These are phyloP conservation scores for Mystacides longicornis DNA, from an alignment of 2,888 invertebrate species.

Conservation along the genomic window DNA sequence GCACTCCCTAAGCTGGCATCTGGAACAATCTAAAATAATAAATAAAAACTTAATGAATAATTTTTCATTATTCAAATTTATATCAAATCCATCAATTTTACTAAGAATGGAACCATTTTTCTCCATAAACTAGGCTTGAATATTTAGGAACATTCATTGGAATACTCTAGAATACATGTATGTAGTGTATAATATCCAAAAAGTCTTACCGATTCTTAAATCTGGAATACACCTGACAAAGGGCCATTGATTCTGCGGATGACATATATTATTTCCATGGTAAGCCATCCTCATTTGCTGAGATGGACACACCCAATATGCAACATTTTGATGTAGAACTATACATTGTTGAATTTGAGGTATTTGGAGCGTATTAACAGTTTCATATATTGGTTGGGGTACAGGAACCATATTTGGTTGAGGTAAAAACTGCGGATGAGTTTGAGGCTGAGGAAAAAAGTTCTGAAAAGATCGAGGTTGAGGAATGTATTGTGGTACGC, in stretches of 20 bases:
- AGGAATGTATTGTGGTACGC: background rate
- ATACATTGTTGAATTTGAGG: slow-evolving; percentile 4
- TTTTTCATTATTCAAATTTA: background rate
- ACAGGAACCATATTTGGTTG: background rate
- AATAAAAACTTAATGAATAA: too few species aligned
- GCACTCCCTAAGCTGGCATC: background rate
- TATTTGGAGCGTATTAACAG: background rate
- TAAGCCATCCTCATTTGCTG: background rate
- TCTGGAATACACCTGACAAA: background rate
- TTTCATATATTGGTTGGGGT: slow-evolving; percentile 3
- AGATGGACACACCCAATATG: background rate
- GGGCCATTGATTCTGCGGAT: slow-evolving; percentile 1
- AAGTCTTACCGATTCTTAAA: background rate
- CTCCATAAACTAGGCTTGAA: background rate
- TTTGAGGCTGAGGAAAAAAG: background rate
- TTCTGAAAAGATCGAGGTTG: background rate
- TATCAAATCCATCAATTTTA: background rate
- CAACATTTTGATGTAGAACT: background rate
- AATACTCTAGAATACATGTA: too few species aligned
- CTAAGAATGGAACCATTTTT: background rate
- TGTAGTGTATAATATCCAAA: too few species aligned
- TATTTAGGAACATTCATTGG: too few species aligned
- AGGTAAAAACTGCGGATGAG: background rate
- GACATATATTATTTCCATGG: background rate
- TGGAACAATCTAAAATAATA: background rate